A percentile compares a stretch with the other conserved stretches of the same genome.
Evolutionary conservation across 2,888 invertebrate species (phyloP).

Genomic region (Xylocampa areola): DNA sequence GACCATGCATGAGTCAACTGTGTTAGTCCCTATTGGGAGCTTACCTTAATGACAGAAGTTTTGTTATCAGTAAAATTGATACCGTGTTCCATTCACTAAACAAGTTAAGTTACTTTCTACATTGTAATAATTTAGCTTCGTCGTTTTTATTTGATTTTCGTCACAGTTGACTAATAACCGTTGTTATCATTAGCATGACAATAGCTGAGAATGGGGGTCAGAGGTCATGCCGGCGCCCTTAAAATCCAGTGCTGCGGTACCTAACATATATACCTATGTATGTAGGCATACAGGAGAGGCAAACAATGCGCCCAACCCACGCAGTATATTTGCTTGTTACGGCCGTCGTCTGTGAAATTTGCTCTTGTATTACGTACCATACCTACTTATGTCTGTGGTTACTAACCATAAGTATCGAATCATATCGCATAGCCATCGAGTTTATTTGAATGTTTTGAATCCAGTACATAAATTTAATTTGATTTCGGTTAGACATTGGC

Average conservation of each 20-base stretch:
- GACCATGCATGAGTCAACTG: constrained; percentile 59
- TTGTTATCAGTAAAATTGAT: constrained; percentile 45
- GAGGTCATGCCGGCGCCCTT: constrained; percentile 81
- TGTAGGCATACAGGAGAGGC: constrained; percentile 69
- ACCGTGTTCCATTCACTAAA: constrained; percentile 36
- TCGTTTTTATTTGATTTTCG: constrained; percentile 58
- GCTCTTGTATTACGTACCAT: constrained; percentile 67
- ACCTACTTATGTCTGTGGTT: constrained; percentile 59
- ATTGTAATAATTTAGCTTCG: constrained; percentile 33
- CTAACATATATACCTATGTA: constrained; percentile 56
- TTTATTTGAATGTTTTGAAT: constrained; percentile 61
- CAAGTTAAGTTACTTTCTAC: constrained; percentile 43
- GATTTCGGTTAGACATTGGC: constrained; percentile 61
- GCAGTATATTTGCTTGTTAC: constrained; percentile 74
- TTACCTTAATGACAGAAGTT: constrained; percentile 47
- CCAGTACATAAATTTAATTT: constrained; percentile 70
- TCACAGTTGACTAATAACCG: constrained; percentile 72
- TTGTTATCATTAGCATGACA: constrained; percentile 79
- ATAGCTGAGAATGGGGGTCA: constrained; percentile 79
- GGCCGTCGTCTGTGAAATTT: constrained; percentile 75
- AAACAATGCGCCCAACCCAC: constrained; percentile 85
- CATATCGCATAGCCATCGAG: constrained; percentile 55
- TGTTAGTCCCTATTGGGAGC: constrained; percentile 24
- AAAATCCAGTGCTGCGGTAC: constrained; percentile 73
- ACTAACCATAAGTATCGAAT: constrained; percentile 63